Conservation (phyloP, 1,140 invertebrate species). For the Hirudo medicinalis region DNA sequence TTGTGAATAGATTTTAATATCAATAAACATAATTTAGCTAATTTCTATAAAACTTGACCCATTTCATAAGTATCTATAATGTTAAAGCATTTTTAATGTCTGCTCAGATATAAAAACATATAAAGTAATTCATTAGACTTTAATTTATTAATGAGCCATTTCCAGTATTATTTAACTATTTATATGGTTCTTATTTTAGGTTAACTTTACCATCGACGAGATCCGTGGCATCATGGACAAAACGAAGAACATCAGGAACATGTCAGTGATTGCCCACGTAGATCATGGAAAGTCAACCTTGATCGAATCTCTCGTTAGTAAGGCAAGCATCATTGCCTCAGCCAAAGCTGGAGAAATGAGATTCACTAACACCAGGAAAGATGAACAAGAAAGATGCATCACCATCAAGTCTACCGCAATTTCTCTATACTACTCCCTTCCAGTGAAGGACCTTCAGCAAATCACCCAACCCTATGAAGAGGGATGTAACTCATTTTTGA, state of each 20-base stretch:
- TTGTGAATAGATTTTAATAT: too few species aligned
- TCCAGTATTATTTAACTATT: too few species aligned
- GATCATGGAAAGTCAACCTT: constrained; percentile 99
- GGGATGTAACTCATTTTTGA: constrained; percentile 84
- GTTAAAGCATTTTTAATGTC: too few species aligned
- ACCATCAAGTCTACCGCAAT: constrained; percentile 99
- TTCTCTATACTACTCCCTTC: constrained; percentile 92
- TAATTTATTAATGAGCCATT: too few species aligned
- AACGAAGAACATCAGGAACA: constrained; percentile 97
- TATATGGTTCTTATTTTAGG: constrained; percentile 47
- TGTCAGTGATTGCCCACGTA: constrained; percentile 99
- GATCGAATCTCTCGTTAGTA: constrained; percentile 96
- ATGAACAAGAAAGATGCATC: constrained; percentile 98
- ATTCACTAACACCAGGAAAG: constrained; percentile 97
- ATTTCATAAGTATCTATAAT: too few species aligned
- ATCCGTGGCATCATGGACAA: constrained; percentile 99
- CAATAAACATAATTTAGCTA: too few species aligned
- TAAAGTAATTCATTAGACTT: too few species aligned
- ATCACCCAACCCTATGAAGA: constrained; percentile 61
- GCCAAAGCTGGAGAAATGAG: constrained; percentile 95
- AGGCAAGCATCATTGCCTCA: constrained; percentile 97
- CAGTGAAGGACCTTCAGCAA: constrained; percentile 75
- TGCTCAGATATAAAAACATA: too few species aligned
- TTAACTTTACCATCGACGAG: constrained; percentile 99
- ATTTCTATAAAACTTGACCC: too few species aligned